These are phyloP conservation scores for Phaethon lepturus DNA, from an alignment of 2,113 vertebrate species.

Conservation along the genomic window DNA sequence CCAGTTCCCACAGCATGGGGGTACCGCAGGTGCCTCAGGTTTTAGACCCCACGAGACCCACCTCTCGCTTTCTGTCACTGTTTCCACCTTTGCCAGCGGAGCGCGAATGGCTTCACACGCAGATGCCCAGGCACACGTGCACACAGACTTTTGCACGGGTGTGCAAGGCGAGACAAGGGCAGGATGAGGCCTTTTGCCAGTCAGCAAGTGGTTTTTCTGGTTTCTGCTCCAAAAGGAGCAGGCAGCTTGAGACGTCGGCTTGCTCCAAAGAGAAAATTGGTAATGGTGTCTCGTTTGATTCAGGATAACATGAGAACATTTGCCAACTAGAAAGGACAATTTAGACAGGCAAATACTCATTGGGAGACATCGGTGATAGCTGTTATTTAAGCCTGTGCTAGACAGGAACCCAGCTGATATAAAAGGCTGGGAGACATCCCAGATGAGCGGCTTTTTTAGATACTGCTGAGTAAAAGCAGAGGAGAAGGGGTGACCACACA, in stretches of 20 bases:
- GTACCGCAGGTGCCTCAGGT: neutral
- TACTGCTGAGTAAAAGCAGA: neutral
- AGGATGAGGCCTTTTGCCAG: neutral
- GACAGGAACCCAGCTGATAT: neutral
- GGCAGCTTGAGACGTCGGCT: neutral
- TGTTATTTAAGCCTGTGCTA: neutral
- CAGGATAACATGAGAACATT: neutral
- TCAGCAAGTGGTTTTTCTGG: neutral
- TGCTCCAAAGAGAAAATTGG: neutral
- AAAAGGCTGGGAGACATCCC: neutral
- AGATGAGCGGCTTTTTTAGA: neutral
- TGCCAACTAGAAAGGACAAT: neutral
- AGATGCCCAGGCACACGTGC: rapidly evolving
- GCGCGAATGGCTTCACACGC: neutral
- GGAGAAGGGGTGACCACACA: neutral
- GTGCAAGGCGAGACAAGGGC: neutral
- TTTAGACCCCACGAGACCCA: neutral
- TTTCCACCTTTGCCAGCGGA: neutral
- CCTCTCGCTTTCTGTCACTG: neutral
- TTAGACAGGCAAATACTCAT: neutral
- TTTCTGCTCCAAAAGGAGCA: neutral
- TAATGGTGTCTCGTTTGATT: neutral
- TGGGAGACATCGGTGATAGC: neutral
- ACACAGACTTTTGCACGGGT: neutral
- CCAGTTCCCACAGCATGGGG: rapidly evolving